phyloP scores from a whole-genome alignment of 1,140 invertebrate genomes.

The Nymphalis io region DNA sequence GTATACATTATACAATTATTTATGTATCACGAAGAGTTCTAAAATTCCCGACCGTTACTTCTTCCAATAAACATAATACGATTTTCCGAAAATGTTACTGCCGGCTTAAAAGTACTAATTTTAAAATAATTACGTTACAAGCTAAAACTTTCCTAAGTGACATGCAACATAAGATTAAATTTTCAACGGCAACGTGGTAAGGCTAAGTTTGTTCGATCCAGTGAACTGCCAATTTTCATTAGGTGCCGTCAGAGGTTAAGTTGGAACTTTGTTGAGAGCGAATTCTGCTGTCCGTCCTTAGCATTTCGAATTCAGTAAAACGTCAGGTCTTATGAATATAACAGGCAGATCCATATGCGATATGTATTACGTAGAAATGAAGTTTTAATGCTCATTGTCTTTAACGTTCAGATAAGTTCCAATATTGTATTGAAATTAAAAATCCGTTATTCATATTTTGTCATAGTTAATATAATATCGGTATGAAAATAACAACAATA shows the following conservation, averaged over 20 bases:
- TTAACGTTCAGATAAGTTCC: conserved; percentile 27
- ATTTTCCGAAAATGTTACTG: conserved; percentile 38
- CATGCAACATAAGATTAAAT: conserved; percentile 34
- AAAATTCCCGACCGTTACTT: conserved; percentile 11
- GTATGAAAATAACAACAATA: too few species aligned
- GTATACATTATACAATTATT: not conserved
- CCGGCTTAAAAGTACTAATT: conserved; percentile 33
- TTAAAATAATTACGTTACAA: conserved; percentile 19
- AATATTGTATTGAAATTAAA: too few species aligned
- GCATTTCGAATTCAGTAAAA: conserved; percentile 64
- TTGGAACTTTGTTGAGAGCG: conserved; percentile 59
- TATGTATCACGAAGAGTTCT: not conserved
- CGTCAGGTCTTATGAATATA: conserved; percentile 60
- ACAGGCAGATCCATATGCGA: conserved; percentile 36
- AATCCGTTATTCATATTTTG: too few species aligned
- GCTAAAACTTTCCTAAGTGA: conserved; percentile 8
- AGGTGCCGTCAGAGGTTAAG: conserved; percentile 62
- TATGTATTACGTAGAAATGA: conserved; percentile 44
- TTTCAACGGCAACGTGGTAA: conserved; percentile 37
- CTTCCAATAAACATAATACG: conserved; percentile 36
- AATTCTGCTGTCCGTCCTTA: conserved; percentile 52
- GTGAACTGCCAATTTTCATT: conserved; percentile 77
- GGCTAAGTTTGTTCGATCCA: conserved; percentile 61
- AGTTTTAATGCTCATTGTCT: conserved; percentile 36
- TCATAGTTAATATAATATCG: too few species aligned